Evolutionary conservation across 53 echinoderm and acorn worm genomes (phyloP), one percentile per base, ranked within the genome.

Genomic region (Patiria pectinifera): DNA sequence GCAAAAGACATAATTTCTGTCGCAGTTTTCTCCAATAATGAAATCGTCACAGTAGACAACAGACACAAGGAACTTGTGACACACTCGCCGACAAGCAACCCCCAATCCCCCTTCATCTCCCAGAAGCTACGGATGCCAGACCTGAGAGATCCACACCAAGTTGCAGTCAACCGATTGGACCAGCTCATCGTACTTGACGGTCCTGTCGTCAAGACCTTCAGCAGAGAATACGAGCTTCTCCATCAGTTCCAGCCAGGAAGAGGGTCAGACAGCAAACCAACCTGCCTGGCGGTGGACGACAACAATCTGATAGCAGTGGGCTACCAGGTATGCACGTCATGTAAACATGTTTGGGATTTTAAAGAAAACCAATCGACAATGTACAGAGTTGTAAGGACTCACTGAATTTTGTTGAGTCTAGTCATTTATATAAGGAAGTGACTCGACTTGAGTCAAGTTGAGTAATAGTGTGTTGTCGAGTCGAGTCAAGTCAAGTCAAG

Each of bases 261-360:
- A 45, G 85, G 43, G 35, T 85, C 85, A 45, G 85, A 85, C 85
- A 69, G 66, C 45, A 3, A 66, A 85, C 85, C 85, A 14, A 85
- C 85, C 25, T 85, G 85, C 69, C 69, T 85, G 59, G 85, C 85
- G 21, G 69, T 85, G 45, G 85, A 85, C 45, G 85, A 69, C 35
- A 69, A 85, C 85, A 85, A 85, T 85, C 63, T 85, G 44, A 85
- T 85, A 85, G 85, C 85, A 19, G 85, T 85, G 85, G 85, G 85
- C 44, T 85, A 85, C 24, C n/a, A 53, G 53, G 53, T 53, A 53
- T 53, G 53, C 53, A 53, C 8, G 53, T 53, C 53, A 53, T 58
- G 58, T 49, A 6, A 48, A 21, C 59, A 58, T 49, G 48, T 45
- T 1, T 49, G 48, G 22, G 80, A 18, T 80, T 43, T 80, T 48